Evolutionary conservation across 2,797 vertebrate species (phyloP).

Genomic region (Graptemys geographica): DNA sequence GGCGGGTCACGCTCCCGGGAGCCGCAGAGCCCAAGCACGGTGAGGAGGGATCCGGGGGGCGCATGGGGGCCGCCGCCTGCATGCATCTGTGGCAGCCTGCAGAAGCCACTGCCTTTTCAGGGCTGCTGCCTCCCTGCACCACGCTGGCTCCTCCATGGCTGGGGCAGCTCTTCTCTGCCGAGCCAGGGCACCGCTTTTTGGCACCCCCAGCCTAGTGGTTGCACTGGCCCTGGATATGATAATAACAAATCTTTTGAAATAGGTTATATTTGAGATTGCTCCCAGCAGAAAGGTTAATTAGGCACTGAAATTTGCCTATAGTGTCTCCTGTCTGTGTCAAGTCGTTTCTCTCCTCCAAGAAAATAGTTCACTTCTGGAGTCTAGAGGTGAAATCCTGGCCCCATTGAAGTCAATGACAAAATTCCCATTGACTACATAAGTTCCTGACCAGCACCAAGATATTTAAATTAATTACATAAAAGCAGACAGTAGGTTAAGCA

Average conservation of each 20-base stretch:
- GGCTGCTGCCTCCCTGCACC: no score
- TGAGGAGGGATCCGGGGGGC: no score
- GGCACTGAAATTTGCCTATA: not conserved
- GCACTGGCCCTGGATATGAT: not conserved
- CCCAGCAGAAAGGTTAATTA: not conserved
- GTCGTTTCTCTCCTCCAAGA: not conserved
- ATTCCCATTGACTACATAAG: not conserved
- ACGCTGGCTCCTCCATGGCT: no score
- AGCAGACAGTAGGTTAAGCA: not conserved
- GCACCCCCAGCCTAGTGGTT: no score
- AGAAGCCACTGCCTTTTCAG: no score
- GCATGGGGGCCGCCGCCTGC: no score
- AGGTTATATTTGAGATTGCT: not conserved
- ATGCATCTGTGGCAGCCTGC: no score
- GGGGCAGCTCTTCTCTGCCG: no score
- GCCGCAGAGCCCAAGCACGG: no score
- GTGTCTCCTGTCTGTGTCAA: not conserved
- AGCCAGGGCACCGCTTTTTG: no score
- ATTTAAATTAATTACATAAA: not conserved
- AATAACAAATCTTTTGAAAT: not conserved
- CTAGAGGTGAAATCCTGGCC: not conserved
- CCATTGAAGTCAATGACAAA: not conserved
- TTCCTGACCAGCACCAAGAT: not conserved
- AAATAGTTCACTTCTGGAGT: not conserved
- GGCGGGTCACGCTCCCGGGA: no score